Percentiles rank a stretch among this genome's conserved stretches.
phyloP scores from a whole-genome alignment of 1,140 invertebrate genomes.

The Rhagoletis pomonella region DNA sequence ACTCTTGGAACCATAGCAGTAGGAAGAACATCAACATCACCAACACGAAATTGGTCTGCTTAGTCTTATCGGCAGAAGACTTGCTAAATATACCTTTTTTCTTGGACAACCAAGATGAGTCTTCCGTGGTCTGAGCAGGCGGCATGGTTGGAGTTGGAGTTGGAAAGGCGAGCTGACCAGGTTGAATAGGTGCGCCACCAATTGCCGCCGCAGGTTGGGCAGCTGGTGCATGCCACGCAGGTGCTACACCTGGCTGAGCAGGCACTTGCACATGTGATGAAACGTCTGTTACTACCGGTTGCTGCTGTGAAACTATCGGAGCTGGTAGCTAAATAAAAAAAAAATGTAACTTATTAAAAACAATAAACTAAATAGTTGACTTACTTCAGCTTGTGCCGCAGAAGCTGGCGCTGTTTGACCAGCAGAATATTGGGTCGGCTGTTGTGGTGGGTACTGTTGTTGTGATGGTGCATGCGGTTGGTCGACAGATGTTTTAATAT shows the following conservation, averaged over 20 bases:
- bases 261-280: neutral
- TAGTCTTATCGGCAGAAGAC: neutral
- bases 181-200: neutral
- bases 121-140: neutral
- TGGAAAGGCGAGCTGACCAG: neutral
- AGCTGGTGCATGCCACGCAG: neutral
- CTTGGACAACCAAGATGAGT: constrained; percentile 18
- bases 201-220: neutral
- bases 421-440: too few relatives aligned
- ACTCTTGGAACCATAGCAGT: neutral
- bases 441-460: neutral
- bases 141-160: neutral
- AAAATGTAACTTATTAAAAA: neutral
- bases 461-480: neutral
- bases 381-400: constrained; percentile 20
- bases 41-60: constrained; percentile 17
- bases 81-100: constrained; percentile 51
- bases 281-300: too few relatives aligned
- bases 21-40: neutral
- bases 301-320: neutral
- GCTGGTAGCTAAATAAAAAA: neutral
- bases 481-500: neutral
- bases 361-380: neutral
- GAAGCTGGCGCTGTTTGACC: neutral
- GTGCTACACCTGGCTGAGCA: neutral